Evolutionary conservation across 64 coral and sea anemone species (phyloP).

Genomic region (Orbicella faveolata): DNA sequence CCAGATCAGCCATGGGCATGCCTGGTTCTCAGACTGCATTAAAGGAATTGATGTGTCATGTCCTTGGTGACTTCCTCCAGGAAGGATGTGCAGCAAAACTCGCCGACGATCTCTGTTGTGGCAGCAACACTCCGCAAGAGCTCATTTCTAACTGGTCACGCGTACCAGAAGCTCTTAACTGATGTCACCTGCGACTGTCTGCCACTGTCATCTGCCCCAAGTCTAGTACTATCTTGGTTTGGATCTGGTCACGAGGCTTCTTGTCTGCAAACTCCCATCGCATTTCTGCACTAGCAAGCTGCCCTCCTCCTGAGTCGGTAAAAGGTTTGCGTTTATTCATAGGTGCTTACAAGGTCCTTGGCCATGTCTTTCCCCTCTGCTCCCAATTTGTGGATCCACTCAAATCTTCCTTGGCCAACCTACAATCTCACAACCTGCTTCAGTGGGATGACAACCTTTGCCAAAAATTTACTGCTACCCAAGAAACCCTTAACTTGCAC

Average conservation of each 20-base stretch:
- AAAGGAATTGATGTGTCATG: neutral
- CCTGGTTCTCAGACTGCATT: slow-evolving; percentile 2
- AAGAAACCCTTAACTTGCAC: neutral
- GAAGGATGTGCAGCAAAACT: neutral
- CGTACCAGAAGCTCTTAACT: neutral
- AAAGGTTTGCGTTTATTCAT: slow-evolving; percentile 40
- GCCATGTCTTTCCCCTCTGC: slow-evolving; percentile 18
- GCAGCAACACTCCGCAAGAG: slow-evolving; percentile 9
- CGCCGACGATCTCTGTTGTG: slow-evolving; percentile 38
- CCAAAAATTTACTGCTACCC: neutral
- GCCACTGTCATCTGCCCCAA: slow-evolving; percentile 41
- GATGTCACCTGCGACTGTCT: slow-evolving; percentile 22
- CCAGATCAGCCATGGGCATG: slow-evolving; percentile 25
- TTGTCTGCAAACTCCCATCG: slow-evolving; percentile 25
- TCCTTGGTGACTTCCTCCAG: too few species aligned
- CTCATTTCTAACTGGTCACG: slow-evolving; percentile 24
- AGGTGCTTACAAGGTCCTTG: slow-evolving; percentile 36
- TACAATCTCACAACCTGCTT: neutral
- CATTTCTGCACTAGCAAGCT: neutral
- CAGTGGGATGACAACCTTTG: neutral
- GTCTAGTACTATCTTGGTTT: slow-evolving; percentile 36
- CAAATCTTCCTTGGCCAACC: neutral
- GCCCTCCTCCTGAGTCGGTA: slow-evolving; percentile 3
- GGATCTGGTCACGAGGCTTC: slow-evolving; percentile 27
- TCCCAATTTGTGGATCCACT: neutral